phyloP scores from a whole-genome alignment of 2,113 vertebrate genomes.

The Erythrocercus mccallii region DNA sequence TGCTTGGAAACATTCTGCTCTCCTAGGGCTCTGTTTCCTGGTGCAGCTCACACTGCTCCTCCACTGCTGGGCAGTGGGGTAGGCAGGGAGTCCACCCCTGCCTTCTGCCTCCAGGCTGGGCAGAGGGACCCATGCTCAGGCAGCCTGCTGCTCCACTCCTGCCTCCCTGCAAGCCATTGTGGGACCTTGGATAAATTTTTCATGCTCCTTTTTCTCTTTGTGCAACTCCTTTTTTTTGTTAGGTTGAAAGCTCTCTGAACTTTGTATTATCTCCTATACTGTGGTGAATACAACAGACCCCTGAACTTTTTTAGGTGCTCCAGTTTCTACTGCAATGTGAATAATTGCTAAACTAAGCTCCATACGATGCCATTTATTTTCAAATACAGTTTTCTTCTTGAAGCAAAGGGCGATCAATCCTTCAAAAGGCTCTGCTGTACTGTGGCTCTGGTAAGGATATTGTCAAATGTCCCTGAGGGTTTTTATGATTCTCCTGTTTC shows the following conservation, averaged over 20 bases:
- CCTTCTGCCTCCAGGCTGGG: rapidly evolving
- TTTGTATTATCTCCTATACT: neutral
- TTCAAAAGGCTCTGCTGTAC: neutral
- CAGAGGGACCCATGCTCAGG: neutral
- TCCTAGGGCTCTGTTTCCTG: neutral
- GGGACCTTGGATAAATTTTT: neutral
- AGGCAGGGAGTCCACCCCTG: neutral
- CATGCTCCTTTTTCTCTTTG: neutral
- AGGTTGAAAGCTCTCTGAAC: neutral
- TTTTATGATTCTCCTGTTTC: neutral
- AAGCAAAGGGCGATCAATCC: rapidly evolving
- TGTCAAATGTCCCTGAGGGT: neutral
- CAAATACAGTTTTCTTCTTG: neutral
- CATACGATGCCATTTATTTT: neutral
- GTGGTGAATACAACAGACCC: neutral
- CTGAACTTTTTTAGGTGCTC: neutral
- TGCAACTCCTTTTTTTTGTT: neutral
- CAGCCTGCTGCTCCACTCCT: neutral
- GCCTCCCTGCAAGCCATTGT: neutral
- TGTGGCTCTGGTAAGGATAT: neutral
- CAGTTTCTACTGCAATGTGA: neutral
- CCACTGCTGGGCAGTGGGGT: too few species aligned
- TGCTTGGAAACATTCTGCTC: neutral
- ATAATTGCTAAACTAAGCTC: neutral
- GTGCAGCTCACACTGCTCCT: neutral